Evolutionary conservation across 2,113 vertebrate genomes (phyloP).

Genomic region (Atractosteus spatula): DNA sequence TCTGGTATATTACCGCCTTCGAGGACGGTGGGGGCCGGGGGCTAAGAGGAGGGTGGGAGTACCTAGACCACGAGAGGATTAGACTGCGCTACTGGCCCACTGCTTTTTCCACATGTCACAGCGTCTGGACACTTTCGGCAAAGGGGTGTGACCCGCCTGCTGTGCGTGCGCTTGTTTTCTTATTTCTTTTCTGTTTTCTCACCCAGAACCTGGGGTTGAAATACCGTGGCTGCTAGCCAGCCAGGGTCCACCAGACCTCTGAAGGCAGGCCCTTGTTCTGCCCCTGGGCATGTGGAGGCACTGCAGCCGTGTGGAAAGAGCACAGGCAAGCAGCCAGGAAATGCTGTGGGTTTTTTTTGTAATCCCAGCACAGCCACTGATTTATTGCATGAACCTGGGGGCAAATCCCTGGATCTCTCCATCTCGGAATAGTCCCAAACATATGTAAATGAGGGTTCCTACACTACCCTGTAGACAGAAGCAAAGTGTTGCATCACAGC

Average conservation of each 20-base stretch:
- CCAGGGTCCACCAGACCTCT: neutral
- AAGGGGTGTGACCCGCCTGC: too few relatives aligned
- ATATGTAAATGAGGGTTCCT: conserved; percentile 1
- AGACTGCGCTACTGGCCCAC: too few relatives aligned
- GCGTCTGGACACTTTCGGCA: too few relatives aligned
- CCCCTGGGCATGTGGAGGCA: neutral
- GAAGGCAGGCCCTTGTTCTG: neutral
- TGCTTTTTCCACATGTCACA: too few relatives aligned
- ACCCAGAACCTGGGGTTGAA: too few relatives aligned
- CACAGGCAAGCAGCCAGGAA: neutral
- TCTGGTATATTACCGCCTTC: conserved; percentile 16
- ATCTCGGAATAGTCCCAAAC: conserved; percentile 2
- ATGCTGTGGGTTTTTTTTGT: neutral
- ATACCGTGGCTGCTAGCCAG: too few relatives aligned
- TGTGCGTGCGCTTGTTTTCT: too few relatives aligned
- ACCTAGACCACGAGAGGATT: too few relatives aligned
- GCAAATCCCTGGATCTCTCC: neutral
- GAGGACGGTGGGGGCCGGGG: too few relatives aligned
- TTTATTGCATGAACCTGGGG: neutral
- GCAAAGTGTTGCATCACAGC: neutral
- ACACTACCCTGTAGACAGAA: neutral
- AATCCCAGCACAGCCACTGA: conserved; percentile 1
- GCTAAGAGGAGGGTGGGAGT: too few relatives aligned
- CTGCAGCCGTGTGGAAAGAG: neutral
- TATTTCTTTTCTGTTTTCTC: too few relatives aligned